Evolutionary conservation across 64 coral and sea anemone genomes (phyloP), one percentile per base, ranked within the genome.

Genomic region (Pocillopora damicornis): DNA sequence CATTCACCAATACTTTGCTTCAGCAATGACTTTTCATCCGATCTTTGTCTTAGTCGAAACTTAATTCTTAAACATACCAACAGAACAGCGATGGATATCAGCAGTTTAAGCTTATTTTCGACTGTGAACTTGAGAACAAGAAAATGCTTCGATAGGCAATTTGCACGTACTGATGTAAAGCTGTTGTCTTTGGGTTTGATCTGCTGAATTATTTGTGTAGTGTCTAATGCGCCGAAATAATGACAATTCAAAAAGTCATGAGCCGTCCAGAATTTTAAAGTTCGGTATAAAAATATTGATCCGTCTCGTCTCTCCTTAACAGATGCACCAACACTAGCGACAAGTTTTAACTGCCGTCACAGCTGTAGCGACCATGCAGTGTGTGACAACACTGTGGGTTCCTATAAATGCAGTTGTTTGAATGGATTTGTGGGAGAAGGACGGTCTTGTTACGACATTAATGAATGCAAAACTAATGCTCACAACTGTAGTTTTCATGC

Each of bases 371-470:
- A 38, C 59, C 23, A 76, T 4, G 78, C 89, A 14, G 75, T n/a
- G 0, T 90, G 89, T 61, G 60, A 35, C 1, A 90, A 90, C 64
- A 66, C 18, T 16, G 56, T 15, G 22, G 89, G 89, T 10, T 90
- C 89, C 3, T 90, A 83, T 57, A 61, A 59, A 14, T 90, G 88
- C 69, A 12, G 1, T 17, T 90, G 88, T 34, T 82, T 38, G 18
- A 25, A 63, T 60, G 88, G 88, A 22, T 90, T 60, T 79, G 60
- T 18, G 14, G 88, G 67, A 13, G 36, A 90, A 75, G 79, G 88
- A 74, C 30, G 0, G 30, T 30, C 30, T 30, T 30, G 30, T 30
- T 30, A 30, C 30, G 30, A 30, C 30, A 30, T 30, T 30, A 30
- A 30, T 30, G 30, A 30, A 30, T 30, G 30, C 30, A 30, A 30